A percentile compares a stretch with the other conserved stretches of the same genome.
Conservation (phyloP, 2,113 vertebrate genomes). For the Leptocoma aspasia region DNA sequence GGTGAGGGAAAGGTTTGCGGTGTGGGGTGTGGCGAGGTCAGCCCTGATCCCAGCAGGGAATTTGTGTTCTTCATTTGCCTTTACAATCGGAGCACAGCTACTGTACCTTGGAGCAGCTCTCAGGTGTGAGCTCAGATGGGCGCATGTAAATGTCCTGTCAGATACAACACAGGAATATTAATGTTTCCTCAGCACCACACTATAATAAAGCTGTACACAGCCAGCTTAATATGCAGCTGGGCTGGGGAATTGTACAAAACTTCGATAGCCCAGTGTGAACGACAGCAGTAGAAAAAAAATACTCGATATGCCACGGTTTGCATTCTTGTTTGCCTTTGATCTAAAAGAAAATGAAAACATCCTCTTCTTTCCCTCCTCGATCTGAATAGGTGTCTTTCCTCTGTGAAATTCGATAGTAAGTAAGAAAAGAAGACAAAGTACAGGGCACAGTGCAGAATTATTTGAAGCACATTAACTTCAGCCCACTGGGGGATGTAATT, state of each 20-base stretch:
- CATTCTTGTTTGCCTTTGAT: slow-evolving; percentile 70
- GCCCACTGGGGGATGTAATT: slow-evolving; percentile 43
- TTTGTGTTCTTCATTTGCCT: slow-evolving; percentile 87
- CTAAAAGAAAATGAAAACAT: slow-evolving; percentile 66
- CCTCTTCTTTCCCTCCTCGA: background rate
- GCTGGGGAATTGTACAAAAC: slow-evolving; percentile 78
- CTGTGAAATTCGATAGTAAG: background rate
- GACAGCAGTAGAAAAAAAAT: slow-evolving; percentile 69
- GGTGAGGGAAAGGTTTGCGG: slow-evolving; percentile 77
- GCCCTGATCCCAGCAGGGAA: slow-evolving; percentile 78
- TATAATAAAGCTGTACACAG: slow-evolving; percentile 81
- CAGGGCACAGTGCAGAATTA: background rate
- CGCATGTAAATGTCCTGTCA: slow-evolving; percentile 84
- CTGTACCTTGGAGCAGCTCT: slow-evolving; percentile 77
- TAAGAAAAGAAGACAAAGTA: background rate
- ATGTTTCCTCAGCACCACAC: slow-evolving; percentile 70
- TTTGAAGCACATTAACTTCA: slow-evolving; percentile 56
- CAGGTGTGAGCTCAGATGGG: slow-evolving; percentile 83
- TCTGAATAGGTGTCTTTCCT: slow-evolving; percentile 32
- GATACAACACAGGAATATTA: slow-evolving; percentile 77
- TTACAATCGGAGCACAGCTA: slow-evolving; percentile 75
- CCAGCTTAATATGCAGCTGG: slow-evolving; percentile 74
- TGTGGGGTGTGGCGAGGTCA: slow-evolving; percentile 77
- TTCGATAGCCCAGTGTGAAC: slow-evolving; percentile 72
- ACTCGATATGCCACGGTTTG: slow-evolving; percentile 58